Percentiles rank a stretch among this genome's conserved stretches.
phyloP scores from a whole-genome alignment of 1,140 invertebrate species.

The Vanessa tameamea region DNA sequence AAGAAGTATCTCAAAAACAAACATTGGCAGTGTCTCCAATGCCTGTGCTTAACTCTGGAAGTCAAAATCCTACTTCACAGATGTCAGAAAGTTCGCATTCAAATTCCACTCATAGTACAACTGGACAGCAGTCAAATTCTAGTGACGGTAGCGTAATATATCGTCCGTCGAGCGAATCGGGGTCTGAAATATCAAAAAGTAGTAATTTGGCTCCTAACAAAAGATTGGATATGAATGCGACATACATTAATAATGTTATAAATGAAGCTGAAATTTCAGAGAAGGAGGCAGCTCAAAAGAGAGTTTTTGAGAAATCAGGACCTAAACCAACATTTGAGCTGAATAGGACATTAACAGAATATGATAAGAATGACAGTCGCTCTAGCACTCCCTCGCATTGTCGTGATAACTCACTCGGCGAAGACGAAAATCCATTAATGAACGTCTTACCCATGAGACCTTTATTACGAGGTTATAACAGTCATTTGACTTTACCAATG shows the following conservation, averaged over 20 bases:
- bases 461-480: conserved; percentile 90
- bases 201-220: conserved; percentile 78
- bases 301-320: conserved; percentile 48
- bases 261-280: conserved; percentile 75
- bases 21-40: conserved; percentile 89
- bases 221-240: conserved; percentile 81
- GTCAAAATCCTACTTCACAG: conserved; percentile 73
- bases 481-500: conserved; percentile 86
- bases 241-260: conserved; percentile 77
- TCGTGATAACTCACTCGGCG: conserved; percentile 82
- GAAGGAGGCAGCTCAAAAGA: conserved; percentile 72
- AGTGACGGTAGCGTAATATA: conserved; percentile 86
- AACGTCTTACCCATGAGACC: conserved; percentile 96
- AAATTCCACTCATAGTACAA: conserved; percentile 82
- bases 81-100: conserved; percentile 83
- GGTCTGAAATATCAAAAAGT: conserved; percentile 81
- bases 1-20: conserved; percentile 80
- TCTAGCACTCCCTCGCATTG: conserved; percentile 77
- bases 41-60: conserved; percentile 76
- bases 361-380: conserved; percentile 66
- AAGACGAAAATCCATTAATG: conserved; percentile 89
- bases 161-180: conserved; percentile 85
- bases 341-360: conserved; percentile 65
- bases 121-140: conserved; percentile 84
- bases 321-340: conserved; percentile 59